These are phyloP conservation scores for Metellina segmentata DNA, from an alignment of 2,888 invertebrate species.

Conservation along the genomic window DNA sequence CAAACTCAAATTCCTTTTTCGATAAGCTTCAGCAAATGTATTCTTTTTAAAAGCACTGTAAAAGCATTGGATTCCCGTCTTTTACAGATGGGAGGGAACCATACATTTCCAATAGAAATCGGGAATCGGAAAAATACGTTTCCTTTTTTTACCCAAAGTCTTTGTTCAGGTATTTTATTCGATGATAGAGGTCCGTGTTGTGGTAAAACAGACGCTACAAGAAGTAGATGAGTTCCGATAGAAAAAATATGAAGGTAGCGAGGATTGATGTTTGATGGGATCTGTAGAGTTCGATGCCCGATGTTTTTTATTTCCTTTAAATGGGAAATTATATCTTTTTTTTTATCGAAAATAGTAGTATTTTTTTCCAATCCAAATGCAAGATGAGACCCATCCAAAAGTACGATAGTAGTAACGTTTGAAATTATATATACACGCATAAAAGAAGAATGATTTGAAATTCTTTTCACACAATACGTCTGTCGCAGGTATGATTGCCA, in stretches of 20 bases:
- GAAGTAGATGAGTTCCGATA: neutral
- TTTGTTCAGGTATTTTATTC: slow-evolving; percentile 35
- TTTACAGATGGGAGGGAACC: neutral
- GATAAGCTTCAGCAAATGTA: neutral
- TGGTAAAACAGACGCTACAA: neutral
- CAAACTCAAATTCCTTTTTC: neutral
- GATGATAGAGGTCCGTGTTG: slow-evolving; percentile 22
- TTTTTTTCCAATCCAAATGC: neutral
- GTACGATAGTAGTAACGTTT: too few relatives aligned
- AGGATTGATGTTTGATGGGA: neutral
- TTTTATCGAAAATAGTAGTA: neutral
- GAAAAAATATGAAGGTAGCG: neutral
- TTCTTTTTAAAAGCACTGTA: neutral
- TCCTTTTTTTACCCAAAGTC: slow-evolving; percentile 5
- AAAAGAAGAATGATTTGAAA: too few relatives aligned
- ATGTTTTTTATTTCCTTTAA: neutral
- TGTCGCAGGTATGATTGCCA: too few relatives aligned
- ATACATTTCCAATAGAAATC: slow-evolving; percentile 25
- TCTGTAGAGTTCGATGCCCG: neutral
- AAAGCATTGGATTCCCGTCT: neutral
- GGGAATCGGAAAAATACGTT: slow-evolving; percentile 29
- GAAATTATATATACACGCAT: too few relatives aligned
- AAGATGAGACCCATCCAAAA: too few relatives aligned
- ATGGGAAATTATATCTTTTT: neutral
- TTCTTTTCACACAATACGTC: too few relatives aligned